These are phyloP conservation scores for Drosophila affinis DNA, from an alignment of 2,888 invertebrate species.

Conservation along the genomic window DNA sequence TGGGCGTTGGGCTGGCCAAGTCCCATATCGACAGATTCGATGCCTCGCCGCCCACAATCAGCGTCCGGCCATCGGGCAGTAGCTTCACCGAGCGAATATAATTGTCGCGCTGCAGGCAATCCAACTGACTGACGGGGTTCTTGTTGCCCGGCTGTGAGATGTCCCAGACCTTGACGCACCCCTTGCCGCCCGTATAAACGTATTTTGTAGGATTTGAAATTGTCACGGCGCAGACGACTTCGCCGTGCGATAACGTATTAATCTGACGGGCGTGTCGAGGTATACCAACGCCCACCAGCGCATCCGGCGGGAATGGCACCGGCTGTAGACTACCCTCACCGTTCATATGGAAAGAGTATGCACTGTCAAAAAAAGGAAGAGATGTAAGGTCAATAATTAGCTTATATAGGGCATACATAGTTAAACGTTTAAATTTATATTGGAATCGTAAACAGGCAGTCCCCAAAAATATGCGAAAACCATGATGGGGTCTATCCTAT, in stretches of 20 bases:
- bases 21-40: constrained; percentile 98
- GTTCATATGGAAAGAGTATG: constrained; percentile 97
- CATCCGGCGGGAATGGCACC: constrained; percentile 97
- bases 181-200: constrained; percentile 99
- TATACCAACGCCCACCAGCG: constrained; percentile 95
- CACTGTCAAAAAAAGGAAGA: constrained; percentile 85
- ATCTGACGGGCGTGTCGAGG: constrained; percentile 95
- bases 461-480: background rate
- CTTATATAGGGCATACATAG: background rate
- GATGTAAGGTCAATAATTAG: background rate
- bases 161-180: constrained; percentile 95
- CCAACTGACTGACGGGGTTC: constrained; percentile 92
- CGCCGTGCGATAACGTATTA: constrained; percentile 96
- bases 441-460: background rate
- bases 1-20: constrained; percentile 94
- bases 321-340: constrained; percentile 94
- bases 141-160: constrained; percentile 90
- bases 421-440: background rate
- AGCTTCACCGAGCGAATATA: constrained; percentile 98
- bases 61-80: constrained; percentile 95
- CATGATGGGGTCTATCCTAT: too few relatives aligned
- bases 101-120: constrained; percentile 97
- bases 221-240: constrained; percentile 98
- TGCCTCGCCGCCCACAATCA: constrained; percentile 98
- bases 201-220: constrained; percentile 93